phyloP scores from a whole-genome alignment of 2,797 vertebrate species.

The Neomorphus geoffroyi region DNA sequence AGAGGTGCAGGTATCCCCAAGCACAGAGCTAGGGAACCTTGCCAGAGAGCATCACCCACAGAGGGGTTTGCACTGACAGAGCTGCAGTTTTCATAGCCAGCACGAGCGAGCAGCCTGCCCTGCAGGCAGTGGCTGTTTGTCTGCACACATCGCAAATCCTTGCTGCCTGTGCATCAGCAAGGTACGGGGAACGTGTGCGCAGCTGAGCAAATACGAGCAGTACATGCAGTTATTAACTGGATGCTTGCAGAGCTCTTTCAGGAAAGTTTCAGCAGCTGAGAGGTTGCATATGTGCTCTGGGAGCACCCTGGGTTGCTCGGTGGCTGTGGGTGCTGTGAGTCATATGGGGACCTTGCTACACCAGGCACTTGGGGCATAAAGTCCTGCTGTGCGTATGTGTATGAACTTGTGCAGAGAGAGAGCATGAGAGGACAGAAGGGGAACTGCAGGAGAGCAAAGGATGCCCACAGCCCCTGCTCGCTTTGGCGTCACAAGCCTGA shows the following conservation, averaged over 20 bases:
- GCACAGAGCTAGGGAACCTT: not conserved
- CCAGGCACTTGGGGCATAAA: not conserved
- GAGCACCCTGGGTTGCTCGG: not conserved
- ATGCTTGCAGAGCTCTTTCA: not conserved
- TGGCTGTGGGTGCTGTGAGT: not conserved
- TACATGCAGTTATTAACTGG: not conserved
- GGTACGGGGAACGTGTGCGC: rapidly evolving
- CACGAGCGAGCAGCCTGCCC: not conserved
- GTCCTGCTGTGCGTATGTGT: rapidly evolving
- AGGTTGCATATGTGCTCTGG: not conserved
- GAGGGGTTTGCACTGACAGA: rapidly evolving
- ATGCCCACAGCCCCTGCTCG: not conserved
- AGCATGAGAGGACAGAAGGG: too few relatives aligned
- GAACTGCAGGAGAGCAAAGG: not conserved
- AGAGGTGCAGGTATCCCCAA: too few relatives aligned
- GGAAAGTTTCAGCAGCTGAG: not conserved
- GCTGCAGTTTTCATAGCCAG: rapidly evolving
- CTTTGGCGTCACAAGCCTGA: not conserved
- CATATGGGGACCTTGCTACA: not conserved
- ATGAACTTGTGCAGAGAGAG: not conserved
- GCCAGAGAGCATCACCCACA: not conserved
- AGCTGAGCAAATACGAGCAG: not conserved
- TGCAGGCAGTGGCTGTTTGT: not conserved
- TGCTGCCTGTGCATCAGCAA: not conserved
- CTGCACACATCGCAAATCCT: rapidly evolving